Conservation (phyloP, 2,113 vertebrate genomes). For the Microtus ochrogaster region DNA sequence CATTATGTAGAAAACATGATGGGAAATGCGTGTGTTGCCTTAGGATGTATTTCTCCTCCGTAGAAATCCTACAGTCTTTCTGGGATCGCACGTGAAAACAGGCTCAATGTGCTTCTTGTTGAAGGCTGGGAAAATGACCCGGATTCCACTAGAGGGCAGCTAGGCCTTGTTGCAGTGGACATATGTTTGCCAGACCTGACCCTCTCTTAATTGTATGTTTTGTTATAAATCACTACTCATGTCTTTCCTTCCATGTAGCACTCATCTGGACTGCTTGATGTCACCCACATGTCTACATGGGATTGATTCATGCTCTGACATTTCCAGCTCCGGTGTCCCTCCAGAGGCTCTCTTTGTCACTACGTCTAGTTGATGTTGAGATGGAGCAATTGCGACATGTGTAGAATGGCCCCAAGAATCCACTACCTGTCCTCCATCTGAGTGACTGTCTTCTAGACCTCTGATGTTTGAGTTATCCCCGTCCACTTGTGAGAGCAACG, state of each 20-base stretch:
- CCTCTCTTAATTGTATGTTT: slow-evolving; percentile 7
- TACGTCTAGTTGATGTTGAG: background rate
- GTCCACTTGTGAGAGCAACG: background rate
- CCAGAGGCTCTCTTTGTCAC: background rate
- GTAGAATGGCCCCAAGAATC: background rate
- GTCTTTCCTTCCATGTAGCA: background rate
- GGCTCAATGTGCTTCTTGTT: background rate
- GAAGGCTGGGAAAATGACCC: slow-evolving; percentile 41
- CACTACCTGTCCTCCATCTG: background rate
- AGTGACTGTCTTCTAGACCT: background rate
- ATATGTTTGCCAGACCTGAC: background rate
- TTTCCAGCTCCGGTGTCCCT: background rate
- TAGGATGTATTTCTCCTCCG: background rate
- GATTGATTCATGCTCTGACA: background rate
- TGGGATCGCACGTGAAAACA: background rate
- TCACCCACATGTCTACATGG: background rate
- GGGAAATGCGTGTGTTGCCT: background rate
- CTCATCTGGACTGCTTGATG: background rate
- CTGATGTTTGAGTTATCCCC: background rate
- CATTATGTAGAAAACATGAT: background rate
- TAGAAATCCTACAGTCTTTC: background rate
- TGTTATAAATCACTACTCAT: background rate
- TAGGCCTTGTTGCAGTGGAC: slow-evolving; percentile 68
- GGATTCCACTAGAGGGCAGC: slow-evolving; percentile 80
- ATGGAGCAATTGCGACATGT: background rate